Evolutionary conservation across 2,888 invertebrate species (phyloP).

Genomic region (Cephus pygmeus): DNA sequence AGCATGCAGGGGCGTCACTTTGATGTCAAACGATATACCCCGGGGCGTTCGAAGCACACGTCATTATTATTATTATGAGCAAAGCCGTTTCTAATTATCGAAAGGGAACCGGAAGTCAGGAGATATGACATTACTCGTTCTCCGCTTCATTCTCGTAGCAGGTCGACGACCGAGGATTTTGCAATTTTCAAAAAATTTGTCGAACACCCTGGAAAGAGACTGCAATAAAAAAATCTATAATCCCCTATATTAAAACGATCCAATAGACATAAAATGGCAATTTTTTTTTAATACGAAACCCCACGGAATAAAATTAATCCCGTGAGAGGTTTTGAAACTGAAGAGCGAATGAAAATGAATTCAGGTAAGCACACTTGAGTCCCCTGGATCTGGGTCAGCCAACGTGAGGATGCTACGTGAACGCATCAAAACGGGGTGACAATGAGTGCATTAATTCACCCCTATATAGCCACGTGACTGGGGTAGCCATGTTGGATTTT

Average conservation of each 20-base stretch:
- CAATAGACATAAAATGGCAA: neutral
- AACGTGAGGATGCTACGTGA: neutral
- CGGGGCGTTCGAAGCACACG: conserved; percentile 36
- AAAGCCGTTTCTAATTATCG: conserved; percentile 58
- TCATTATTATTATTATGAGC: conserved; percentile 54
- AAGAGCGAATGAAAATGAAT: neutral
- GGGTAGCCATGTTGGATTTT: conserved; percentile 54
- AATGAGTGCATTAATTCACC: conserved; percentile 52
- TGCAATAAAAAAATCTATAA: neutral
- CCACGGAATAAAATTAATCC: neutral
- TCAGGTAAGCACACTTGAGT: neutral
- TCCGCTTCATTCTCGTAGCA: conserved; percentile 23
- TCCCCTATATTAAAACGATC: neutral
- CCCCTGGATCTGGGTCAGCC: neutral
- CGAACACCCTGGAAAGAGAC: neutral
- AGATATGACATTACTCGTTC: conserved; percentile 26
- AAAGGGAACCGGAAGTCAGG: conserved; percentile 53
- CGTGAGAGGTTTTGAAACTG: neutral
- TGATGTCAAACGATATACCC: conserved; percentile 19
- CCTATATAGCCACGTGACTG: conserved; percentile 62
- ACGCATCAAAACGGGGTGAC: conserved; percentile 23
- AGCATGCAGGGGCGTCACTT: conserved; percentile 37
- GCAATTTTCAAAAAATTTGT: neutral
- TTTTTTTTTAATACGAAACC: neutral
- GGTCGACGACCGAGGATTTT: neutral